Percentiles rank a stretch among this genome's conserved stretches.
Conservation (phyloP, 2,797 vertebrate genomes). For the Chaetophractus vellerosus region DNA sequence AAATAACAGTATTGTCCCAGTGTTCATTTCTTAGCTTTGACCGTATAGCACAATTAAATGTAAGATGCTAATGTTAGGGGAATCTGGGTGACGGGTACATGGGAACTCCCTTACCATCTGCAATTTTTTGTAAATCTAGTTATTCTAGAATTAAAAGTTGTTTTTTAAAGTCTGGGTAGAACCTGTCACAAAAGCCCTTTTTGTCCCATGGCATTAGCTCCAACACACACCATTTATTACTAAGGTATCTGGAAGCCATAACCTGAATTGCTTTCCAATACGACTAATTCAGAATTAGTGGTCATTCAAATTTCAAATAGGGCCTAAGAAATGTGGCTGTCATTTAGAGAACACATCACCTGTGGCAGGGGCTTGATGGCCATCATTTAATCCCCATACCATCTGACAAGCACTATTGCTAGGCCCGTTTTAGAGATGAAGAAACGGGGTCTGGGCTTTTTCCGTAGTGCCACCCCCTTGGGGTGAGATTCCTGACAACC, state of each 20-base stretch:
- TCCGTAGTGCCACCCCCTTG: neutral
- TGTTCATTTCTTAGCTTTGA: neutral
- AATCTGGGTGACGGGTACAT: fast-evolving
- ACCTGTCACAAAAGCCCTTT: neutral
- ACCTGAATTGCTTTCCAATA: neutral
- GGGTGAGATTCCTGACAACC: neutral
- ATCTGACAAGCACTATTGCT: neutral
- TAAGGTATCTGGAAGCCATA: neutral
- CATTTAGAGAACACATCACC: neutral
- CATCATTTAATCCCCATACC: fast-evolving
- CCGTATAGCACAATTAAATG: neutral
- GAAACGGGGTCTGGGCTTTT: neutral
- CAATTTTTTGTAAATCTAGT: neutral
- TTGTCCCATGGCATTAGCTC: neutral
- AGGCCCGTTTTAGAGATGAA: neutral
- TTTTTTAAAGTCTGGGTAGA: neutral
- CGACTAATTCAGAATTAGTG: neutral
- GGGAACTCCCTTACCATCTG: neutral
- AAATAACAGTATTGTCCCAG: neutral
- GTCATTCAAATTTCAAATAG: neutral
- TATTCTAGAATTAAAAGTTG: neutral
- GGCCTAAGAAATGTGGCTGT: neutral
- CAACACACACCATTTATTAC: neutral
- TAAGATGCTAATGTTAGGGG: neutral
- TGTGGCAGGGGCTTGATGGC: neutral